A percentile compares a stretch with the other conserved stretches of the same genome.
Evolutionary conservation across 2,113 vertebrate species (phyloP).

Genomic region (Machaerirhynchus nigripectus): DNA sequence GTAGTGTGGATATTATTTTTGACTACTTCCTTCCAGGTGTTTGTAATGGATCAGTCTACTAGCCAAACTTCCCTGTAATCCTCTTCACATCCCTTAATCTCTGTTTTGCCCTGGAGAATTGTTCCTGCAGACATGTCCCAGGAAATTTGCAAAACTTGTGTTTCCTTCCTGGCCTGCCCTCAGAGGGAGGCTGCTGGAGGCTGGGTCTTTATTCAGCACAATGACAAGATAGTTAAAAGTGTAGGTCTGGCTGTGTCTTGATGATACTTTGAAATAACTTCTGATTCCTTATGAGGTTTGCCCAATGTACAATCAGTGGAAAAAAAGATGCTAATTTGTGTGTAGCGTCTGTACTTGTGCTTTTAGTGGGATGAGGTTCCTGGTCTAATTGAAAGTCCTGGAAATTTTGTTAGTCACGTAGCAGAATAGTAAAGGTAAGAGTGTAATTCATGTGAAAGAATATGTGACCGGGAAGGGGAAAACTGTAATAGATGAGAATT

Average conservation of each 20-base stretch:
- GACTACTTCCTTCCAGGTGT: not conserved
- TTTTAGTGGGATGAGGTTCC: not conserved
- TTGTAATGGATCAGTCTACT: not conserved
- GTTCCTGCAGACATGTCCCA: not conserved
- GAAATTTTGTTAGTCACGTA: not conserved
- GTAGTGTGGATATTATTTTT: not conserved
- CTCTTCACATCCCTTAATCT: not conserved
- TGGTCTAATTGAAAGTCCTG: not conserved
- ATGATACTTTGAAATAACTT: not conserved
- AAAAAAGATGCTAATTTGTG: not conserved
- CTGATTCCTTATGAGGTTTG: not conserved
- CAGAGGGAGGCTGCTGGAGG: not conserved
- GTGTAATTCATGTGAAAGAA: not conserved
- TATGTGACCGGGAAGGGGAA: not conserved
- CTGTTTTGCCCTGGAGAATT: not conserved
- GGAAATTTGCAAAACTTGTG: not conserved
- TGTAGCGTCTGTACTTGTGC: not conserved
- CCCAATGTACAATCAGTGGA: not conserved
- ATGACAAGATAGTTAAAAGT: not conserved
- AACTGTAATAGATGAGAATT: not conserved
- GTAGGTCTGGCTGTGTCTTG: not conserved
- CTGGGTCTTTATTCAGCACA: not conserved
- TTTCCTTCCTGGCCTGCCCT: fast-evolving
- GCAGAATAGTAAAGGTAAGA: not conserved
- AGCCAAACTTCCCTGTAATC: not conserved